Evolutionary conservation across 2,113 vertebrate genomes (phyloP), one percentile per base, ranked within the genome.

Genomic region (Struthio camelus): DNA sequence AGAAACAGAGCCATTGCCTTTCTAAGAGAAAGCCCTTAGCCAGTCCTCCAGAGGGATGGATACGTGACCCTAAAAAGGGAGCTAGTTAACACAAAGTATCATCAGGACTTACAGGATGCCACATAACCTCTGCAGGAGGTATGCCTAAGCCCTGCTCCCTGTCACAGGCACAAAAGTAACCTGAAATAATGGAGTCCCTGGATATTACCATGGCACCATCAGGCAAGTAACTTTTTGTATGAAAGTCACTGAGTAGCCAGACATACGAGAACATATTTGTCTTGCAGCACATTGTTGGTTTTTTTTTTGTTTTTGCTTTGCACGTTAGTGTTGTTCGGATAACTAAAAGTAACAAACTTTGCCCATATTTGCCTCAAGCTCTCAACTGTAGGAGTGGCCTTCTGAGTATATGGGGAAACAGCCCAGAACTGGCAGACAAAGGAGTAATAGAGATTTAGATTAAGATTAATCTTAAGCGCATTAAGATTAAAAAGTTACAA

Each of bases 181-280:
- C 70, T 32, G 4, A 53, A 70, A 58, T 22, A 40, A 66, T 34
- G 23, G 48, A 53, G 61, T 30, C 54, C 69, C 36, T 23, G 15
- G 42, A 14, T 14, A 10, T 18, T 14, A 16, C 1, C 7, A 0
- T 1, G 48, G 12, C 36, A 11, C 27, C 22, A 23, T 1, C 27
- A 84, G 77, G 14, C 36, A 59, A 56, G 25, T 69, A 36, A 8
- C 11, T 90, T 38, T 48, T 12, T 27, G 51, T 2, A 16, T 1
- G 4, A 51, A 59, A 67, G 78, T 9, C 8, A 16, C 38, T 10
- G 42, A 65, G n/a, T 32, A 85, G 51, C 22, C 30, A 93, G 17
- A 46, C 15, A 36, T 1, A 23, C 1, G 9, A 76, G 50, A 85
- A 62, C 4, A 3, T n/a, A 42, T 0, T 51, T 46, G n/a, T 40